phyloP scores from a whole-genome alignment of 2,113 vertebrate genomes.

The Ptilonorhynchus violaceus region DNA sequence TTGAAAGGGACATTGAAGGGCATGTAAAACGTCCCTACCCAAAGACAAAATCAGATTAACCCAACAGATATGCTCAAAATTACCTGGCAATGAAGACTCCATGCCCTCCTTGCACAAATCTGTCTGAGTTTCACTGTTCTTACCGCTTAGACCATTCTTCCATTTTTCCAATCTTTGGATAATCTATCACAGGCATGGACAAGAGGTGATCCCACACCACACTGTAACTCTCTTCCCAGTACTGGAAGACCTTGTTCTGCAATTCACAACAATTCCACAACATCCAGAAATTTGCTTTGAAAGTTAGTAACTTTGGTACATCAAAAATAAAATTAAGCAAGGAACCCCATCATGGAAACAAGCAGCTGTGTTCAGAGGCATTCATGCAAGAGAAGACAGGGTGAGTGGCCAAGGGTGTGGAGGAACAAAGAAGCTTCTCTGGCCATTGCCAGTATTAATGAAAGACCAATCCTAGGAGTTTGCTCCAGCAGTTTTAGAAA shows the following conservation, averaged over 20 bases:
- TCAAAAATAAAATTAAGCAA: neutral
- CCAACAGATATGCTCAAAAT: neutral
- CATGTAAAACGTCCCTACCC: neutral
- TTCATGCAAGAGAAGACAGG: neutral
- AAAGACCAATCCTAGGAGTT: conserved; percentile 13
- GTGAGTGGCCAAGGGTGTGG: neutral
- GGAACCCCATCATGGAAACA: neutral
- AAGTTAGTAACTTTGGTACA: neutral
- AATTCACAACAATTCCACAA: neutral
- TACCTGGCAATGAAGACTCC: neutral
- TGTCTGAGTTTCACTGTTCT: neutral
- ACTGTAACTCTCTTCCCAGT: neutral
- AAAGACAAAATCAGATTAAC: neutral
- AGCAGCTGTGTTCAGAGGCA: neutral
- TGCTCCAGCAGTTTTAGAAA: conserved; percentile 38
- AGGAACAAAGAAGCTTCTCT: conserved; percentile 29
- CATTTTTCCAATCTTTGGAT: neutral
- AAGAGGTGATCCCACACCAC: neutral
- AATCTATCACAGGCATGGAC: neutral
- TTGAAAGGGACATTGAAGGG: neutral
- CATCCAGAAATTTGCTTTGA: neutral
- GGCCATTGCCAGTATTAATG: neutral
- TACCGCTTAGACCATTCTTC: neutral
- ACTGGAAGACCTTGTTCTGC: neutral
- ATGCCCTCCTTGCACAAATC: neutral